Evolutionary conservation across 2,113 vertebrate species (phyloP), one percentile per base, ranked within the genome.

Genomic region (Perca fluviatilis): DNA sequence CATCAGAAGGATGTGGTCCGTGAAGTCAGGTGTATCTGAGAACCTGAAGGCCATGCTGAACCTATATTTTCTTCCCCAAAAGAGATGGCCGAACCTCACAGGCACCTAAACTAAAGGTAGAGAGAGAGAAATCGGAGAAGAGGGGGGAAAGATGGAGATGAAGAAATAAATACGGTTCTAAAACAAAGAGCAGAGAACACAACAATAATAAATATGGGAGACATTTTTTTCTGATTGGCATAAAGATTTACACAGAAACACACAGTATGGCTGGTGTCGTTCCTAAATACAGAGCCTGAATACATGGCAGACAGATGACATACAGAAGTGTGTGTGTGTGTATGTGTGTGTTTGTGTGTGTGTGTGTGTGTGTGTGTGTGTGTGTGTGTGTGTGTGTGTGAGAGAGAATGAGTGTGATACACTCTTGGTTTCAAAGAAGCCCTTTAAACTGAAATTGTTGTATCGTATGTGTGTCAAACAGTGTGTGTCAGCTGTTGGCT

Each of bases 221-320:
- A 30, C 3, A 27, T 21, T 50, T 65, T 63, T 12, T 12, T 40
- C 50, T 49, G 50, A 51, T 25, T 71, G 21, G 3, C 4, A 36
- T 13, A 21, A 7, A 57, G 54, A 68, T 21, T 15, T 23, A 60
- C 53, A 46, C 7, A 33, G 3, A 50, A 12, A 70, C 21, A 49
- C 18, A 56, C 0, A 69, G 23, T n/a, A 13, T 61, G 58, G 11
- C 61, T 49, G 66, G 51, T 64, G 36, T n/a, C 14, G 3, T 30
- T 82, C 43, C 19, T 53, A 15, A 65, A 4, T 30, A 51, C 11
- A 79, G 18, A 79, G 57, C 23, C 23, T 77, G 60, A 62, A 81
- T 71, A 79, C 64, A 84, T 68, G 58, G 49, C 33, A 81, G 67
- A 77, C 33, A 74, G 56, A 66, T 51, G 49, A 46, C 72, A 64